Base-by-base conservation (phyloP, 2,113 vertebrate species). In the Dipodomys merriami region DNA sequence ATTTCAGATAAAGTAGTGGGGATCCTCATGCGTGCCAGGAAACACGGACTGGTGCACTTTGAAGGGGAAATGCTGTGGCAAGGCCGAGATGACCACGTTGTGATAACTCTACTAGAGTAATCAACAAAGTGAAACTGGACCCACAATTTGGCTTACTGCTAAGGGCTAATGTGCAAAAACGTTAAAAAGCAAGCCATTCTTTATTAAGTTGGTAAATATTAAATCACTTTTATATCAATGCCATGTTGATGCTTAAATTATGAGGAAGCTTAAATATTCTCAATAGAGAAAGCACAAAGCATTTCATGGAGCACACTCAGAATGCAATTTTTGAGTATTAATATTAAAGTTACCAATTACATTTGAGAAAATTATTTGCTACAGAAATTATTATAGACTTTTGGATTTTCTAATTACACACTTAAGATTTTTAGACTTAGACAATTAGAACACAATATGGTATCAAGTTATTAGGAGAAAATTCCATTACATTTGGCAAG, bases 1-100 rank as follows among this genome's bases (percentile, higher is more conserved):
- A 99, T 99, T 96, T 99, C 99, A 0, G 99, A 99, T 93, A 99
- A 99, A 93, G 99, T 99, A 0, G 99, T 99, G 88, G 99, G 99
- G 78, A 99, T 99, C 90, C 97, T 99, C 86, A 98, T 99, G 98
- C 98, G 99, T 82, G 99, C 99, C 93, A 98, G 99, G 96, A 99
- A 99, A 91, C 99, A 99, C 0, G 98, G 99, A 62, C 98, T 99
- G 96, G 98, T 99, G 81, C 97, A 98, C 81, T 99, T 99, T 7
- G 98, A 99, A 72, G 99, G 99, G 9, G 99, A 99, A 97, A 99
- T 99, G 99, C 92, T 99, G 65, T 99, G 99, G 99, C 99, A 99
- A 93, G 99, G 99, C 84, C 98, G 96, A 81, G 99, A 99, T 73
- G 99, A 99, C 73, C 96, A 97, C 0, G 98, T 99, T 10, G 80